Base-by-base conservation (phyloP, 2,113 vertebrate genomes). In the Microcebus tavaratra region DNA sequence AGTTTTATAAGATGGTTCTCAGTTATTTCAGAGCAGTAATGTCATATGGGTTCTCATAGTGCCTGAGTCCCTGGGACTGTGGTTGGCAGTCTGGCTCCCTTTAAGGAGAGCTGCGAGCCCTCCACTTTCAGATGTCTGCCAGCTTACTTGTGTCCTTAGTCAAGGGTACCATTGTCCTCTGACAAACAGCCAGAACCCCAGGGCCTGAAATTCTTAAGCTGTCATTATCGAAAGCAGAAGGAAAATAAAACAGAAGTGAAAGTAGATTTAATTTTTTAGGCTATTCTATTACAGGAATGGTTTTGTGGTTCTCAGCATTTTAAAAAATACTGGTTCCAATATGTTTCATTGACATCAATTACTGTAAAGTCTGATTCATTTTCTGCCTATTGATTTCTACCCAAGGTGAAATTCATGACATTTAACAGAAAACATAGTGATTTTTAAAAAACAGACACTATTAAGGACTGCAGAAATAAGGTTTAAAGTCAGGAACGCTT, bases 361-460 rank as follows among this genome's bases (percentile, higher is more conserved):
- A 98, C 97, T 97, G 98, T 97, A 98, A 98, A 98, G 96, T 97
- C 90, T 98, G 97, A 97, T 98, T 98, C 97, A 97, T 97, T 98
- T 98, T 98, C 94, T 98, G 90, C 85, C 12, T 98, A 95, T 98
- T 97, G 97, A 98, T 98, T 98, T 97, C 91, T 98, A 83, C 76
- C 87, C 81, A 76, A 85, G 89, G 95, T 96, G 97, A 98, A 98
- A 98, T 95, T 97, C 89, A 79, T 97, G 95, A 92, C 97, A 96
- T 98, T 94, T 98, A 97, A 97, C 95, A 94, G 91, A 96, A 97
- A 97, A 86, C 14, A 15, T 78, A 93, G 84, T 93, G 84, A 79
- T 94, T 70, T 39, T 39, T 59, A 39, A 67, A 91, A 91, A 63
- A 15, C 61, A 55, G 76, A 90, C 20, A 91, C 59, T 79, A 48